Evolutionary conservation across 2,797 vertebrate species (phyloP).

Genomic region (Lacerta viridis): DNA sequence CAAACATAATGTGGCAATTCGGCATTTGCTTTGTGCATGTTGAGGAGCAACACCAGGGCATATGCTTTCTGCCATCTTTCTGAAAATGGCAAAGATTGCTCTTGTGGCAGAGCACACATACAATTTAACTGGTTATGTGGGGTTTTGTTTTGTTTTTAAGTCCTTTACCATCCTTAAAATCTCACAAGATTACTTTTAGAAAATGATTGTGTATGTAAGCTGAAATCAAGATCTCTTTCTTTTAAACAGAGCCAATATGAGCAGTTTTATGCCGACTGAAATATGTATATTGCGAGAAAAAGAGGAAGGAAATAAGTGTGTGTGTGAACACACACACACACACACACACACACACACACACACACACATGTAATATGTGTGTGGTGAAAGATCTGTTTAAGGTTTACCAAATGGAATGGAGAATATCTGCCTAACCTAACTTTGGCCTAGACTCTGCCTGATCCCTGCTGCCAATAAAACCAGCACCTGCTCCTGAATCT

Average conservation of each 20-base stretch:
- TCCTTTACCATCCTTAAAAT: neutral
- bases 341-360: too few relatives aligned
- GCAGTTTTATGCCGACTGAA: neutral
- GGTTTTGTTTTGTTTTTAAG: too few relatives aligned
- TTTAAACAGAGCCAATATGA: neutral
- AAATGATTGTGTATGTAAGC: neutral
- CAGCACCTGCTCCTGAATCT: neutral
- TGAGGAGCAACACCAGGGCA: neutral
- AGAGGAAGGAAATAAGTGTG: neutral
- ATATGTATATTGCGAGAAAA: neutral
- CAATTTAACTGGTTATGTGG: neutral
- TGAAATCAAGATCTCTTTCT: neutral
- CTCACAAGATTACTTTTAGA: neutral
- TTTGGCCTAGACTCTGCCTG: neutral
- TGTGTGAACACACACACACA: too few relatives aligned
- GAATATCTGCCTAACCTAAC: neutral
- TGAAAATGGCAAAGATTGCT: neutral
- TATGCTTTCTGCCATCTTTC: neutral
- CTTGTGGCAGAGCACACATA: neutral
- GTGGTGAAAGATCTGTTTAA: neutral
- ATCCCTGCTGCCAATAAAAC: neutral
- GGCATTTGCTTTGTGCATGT: neutral
- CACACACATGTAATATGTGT: too few relatives aligned
- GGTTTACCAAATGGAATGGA: neutral
- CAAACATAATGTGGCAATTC: neutral